Conservation (phyloP, 2,797 vertebrate species). For the Sus cebifrons region DNA sequence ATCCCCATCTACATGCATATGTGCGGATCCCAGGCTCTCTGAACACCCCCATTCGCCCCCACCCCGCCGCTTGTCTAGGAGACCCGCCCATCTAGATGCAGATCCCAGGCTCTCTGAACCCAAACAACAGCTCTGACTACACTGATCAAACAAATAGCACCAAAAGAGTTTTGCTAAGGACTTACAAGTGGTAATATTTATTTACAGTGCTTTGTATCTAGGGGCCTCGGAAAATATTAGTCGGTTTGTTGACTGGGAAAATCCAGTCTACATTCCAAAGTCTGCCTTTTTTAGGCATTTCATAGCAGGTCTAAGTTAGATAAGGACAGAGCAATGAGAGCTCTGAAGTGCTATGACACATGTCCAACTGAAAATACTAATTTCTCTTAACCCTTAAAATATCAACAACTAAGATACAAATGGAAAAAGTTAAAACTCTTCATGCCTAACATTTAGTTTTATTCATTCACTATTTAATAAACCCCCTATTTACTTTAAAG, state of each 20-base stretch:
- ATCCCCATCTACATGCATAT: slow-evolving; percentile 1
- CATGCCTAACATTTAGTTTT: slow-evolving; percentile 77
- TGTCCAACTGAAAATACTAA: slow-evolving; percentile 68
- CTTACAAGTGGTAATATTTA: slow-evolving; percentile 67
- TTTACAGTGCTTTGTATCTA: slow-evolving; percentile 64
- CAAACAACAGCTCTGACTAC: slow-evolving; percentile 58
- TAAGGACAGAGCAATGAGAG: neutral
- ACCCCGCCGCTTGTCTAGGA: neutral
- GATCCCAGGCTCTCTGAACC: neutral
- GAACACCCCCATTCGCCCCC: neutral
- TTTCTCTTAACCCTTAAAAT: slow-evolving; percentile 68
- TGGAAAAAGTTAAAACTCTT: slow-evolving; percentile 69
- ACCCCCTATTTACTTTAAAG: slow-evolving; percentile 76
- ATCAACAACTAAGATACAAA: slow-evolving; percentile 76
- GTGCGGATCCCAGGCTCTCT: neutral
- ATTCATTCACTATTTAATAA: slow-evolving; percentile 84
- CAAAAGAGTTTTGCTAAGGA: slow-evolving; percentile 48
- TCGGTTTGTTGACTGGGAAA: slow-evolving; percentile 43
- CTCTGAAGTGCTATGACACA: slow-evolving; percentile 55
- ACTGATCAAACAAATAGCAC: slow-evolving; percentile 54
- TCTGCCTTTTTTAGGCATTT: slow-evolving; percentile 21
- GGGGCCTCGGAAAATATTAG: slow-evolving; percentile 55
- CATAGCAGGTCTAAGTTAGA: slow-evolving; percentile 1
- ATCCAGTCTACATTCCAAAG: slow-evolving; percentile 28
- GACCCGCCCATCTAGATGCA: no score